Conservation (phyloP, 1,140 invertebrate genomes). For the Delia radicum region DNA sequence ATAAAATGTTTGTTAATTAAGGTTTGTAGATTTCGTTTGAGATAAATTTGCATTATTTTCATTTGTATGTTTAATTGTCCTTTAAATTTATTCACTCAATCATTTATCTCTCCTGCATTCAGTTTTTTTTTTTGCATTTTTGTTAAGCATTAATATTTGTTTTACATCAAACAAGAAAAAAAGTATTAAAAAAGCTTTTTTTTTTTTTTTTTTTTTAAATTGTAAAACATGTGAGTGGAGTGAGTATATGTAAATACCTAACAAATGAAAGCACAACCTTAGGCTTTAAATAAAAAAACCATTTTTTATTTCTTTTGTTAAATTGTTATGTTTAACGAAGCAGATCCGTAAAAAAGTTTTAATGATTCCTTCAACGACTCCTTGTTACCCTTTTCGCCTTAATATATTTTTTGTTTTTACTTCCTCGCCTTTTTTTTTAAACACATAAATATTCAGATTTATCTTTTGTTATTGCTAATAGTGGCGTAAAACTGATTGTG, state of each 20-base stretch:
- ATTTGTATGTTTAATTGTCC: too few relatives aligned
- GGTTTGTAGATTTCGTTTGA: too few relatives aligned
- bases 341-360: neutral
- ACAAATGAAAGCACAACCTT: neutral
- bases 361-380: neutral
- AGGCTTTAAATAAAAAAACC: neutral
- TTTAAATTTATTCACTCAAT: too few relatives aligned
- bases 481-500: neutral
- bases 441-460: neutral
- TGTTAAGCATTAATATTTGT: too few relatives aligned
- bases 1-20: too few relatives aligned
- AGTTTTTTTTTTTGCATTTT: too few relatives aligned
- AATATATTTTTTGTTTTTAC: too few relatives aligned
- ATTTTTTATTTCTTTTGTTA: neutral
- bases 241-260: neutral
- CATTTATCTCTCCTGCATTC: too few relatives aligned
- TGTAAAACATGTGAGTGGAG: neutral
- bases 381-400: neutral
- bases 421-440: neutral
- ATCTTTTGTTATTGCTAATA: neutral
- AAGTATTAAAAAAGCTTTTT: too few relatives aligned
- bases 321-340: neutral
- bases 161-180: too few relatives aligned
- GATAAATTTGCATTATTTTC: too few relatives aligned
- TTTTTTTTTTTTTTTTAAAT: neutral